Evolutionary conservation across 2,888 invertebrate species (phyloP), one percentile per base, ranked within the genome.

Genomic region (Calliphora vomitoria): DNA sequence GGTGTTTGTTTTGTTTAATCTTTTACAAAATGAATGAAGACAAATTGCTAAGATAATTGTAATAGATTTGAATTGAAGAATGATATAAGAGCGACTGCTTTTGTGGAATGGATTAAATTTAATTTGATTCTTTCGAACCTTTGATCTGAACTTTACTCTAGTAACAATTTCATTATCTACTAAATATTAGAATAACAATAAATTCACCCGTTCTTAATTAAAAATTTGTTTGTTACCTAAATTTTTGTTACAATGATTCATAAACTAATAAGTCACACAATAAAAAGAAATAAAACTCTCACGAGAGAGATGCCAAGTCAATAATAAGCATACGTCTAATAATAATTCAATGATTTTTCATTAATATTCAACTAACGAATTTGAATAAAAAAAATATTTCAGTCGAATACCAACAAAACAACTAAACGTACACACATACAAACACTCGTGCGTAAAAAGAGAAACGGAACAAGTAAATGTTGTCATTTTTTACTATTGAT

Each of bases 351-450:
- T 38, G 25, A 79, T 64, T 68, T 15, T 35, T 10, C 15, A 76
- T 87, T 87, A 87, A 50, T 78, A 84, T 84, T 81, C 84, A 78
- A 50, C 18, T 74, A 82, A 55, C 78, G 74, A 74, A 68, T 72
- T 66, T 20, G 13, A 62, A 72, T 58, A 47, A 82, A 68, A 82
- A 68, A 84, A 80, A 60, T 41, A 84, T 76, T 74, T 84, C 11
- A 83, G 58, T 72, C 35, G 60, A 80, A 76, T 80, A 75, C 38
- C n/a, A 66, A 41, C 25, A 72, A 72, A 60, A 68, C 11, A 47
- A 47, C 8, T 47, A 38, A n/a, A 64, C 62, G 53, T 20, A 41
- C 38, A 8, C 20, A n/a, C 13, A 25, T 68, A 3, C 4, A 55
- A 13, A 55, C 4, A 74, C 18, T 8, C 0, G 11, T 8, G 62